Base-by-base conservation (phyloP, 2,888 invertebrate genomes). In the Leucoptera coffeella region DNA sequence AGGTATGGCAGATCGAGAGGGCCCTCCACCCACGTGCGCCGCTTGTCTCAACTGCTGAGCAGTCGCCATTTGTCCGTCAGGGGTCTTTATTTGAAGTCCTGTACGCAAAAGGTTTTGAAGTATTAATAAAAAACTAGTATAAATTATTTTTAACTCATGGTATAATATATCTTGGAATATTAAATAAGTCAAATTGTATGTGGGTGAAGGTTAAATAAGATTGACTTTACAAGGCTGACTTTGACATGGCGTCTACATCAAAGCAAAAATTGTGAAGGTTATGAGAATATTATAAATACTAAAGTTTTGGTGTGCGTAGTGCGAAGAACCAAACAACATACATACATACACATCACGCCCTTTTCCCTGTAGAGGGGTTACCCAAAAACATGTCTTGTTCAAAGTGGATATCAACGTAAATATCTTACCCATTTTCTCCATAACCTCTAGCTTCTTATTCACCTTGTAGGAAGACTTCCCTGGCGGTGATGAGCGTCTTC, bases 31-130 rank as follows among this genome's bases (percentile, higher is more conserved):
- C 32, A 65, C 69, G 27, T 54, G 49, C 30, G 73, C 61, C 2
- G 73, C 64, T 21, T 72, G 71, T 3, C 75, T 56, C 28, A 75
- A 46, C 44, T 72, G 67, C 39, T 69, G 73, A n/a, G 74, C 74
- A 12, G 74, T 74, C 22, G 75, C 64, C 62, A 72, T 71, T 6
- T 61, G 58, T 1, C 71, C 71, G 38, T 71, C 71, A 5, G 73
- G 71, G 0, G 72, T 71, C 47, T 72, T 72, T 35, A 72, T 73
- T 41, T 72, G 72, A 0, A 73, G 58, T 29, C 69, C 64, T 65
- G 38, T 4, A n/a, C n/a, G n/a, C n/a, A n/a, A n/a, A n/a, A n/a
- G n/a, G n/a, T n/a, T n/a, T n/a, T n/a, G n/a, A n/a, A n/a, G n/a
- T n/a, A n/a, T n/a, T n/a, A n/a, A n/a, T n/a, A n/a, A n/a, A n/a